These are phyloP conservation scores for Blastobasis lacticolella DNA, from an alignment of 2,888 invertebrate genomes.

Conservation along the genomic window DNA sequence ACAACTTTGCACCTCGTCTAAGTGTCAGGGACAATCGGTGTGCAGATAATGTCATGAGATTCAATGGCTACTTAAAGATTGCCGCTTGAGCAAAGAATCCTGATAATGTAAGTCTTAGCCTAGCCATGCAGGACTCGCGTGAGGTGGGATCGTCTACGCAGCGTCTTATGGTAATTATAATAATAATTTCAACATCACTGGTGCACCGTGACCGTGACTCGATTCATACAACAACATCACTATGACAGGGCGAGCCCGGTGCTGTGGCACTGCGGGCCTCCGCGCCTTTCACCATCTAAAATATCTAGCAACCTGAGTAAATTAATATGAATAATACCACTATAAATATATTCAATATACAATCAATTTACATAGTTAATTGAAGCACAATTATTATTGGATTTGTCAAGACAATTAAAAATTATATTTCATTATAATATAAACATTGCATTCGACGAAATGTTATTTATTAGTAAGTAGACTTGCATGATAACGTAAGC, in stretches of 20 bases:
- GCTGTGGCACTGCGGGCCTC: too few relatives aligned
- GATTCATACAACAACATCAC: constrained; percentile 40
- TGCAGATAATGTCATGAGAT: constrained; percentile 67
- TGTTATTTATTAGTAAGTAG: constrained; percentile 32
- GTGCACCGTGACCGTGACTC: constrained; percentile 38
- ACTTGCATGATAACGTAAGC: constrained; percentile 58
- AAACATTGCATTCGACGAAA: constrained; percentile 42
- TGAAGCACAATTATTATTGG: constrained; percentile 51
- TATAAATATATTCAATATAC: constrained; percentile 62
- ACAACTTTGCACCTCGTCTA: constrained; percentile 67
- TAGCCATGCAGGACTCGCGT: constrained; percentile 53
- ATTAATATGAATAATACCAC: constrained; percentile 58
- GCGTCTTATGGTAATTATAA: constrained; percentile 37
- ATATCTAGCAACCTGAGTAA: constrained; percentile 66
- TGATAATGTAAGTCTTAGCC: constrained; percentile 52
- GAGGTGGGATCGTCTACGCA: constrained; percentile 62
- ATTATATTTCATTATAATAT: constrained; percentile 41
- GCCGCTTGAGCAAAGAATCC: constrained; percentile 72
- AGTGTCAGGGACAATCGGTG: constrained; percentile 50
- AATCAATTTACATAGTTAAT: constrained; percentile 59
- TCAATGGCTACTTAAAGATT: constrained; percentile 63
- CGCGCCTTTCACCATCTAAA: constrained; percentile 15
- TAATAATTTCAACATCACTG: constrained; percentile 47
- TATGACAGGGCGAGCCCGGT: constrained; percentile 21
- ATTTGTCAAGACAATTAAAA: constrained; percentile 46